Evolutionary conservation across 2,113 vertebrate genomes (phyloP).

Genomic region (Pelusios castaneus): DNA sequence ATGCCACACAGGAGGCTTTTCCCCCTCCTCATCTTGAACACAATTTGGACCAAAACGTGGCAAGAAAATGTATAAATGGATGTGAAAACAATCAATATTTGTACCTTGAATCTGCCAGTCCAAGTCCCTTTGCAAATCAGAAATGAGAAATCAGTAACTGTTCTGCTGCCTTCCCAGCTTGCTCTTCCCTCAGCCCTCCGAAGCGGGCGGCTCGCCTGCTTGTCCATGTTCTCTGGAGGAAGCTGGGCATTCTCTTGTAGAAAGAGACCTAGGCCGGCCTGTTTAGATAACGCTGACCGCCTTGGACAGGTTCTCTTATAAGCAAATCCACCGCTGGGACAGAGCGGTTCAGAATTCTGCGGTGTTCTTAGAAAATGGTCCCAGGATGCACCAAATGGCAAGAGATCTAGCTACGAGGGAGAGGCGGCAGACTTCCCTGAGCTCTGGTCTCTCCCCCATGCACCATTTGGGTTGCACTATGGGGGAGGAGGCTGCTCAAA

Average conservation of each 20-base stretch:
- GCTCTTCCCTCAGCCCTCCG: neutral
- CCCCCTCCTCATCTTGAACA: neutral
- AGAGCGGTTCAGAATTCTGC: neutral
- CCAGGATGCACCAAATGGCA: fast-evolving
- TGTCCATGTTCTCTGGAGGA: neutral
- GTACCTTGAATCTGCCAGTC: fast-evolving
- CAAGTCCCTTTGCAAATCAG: neutral
- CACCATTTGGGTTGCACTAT: neutral
- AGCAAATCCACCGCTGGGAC: neutral
- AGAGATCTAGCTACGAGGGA: neutral
- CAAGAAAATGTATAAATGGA: neutral
- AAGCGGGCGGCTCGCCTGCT: fast-evolving
- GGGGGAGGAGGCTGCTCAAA: neutral
- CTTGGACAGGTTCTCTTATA: fast-evolving
- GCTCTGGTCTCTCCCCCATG: neutral
- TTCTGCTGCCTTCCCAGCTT: neutral
- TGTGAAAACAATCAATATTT: neutral
- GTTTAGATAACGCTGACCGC: neutral
- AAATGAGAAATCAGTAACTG: fast-evolving
- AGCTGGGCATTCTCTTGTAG: neutral
- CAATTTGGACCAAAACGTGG: neutral
- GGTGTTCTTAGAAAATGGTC: neutral
- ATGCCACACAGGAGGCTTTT: neutral
- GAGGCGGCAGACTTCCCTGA: neutral
- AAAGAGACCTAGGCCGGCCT: fast-evolving